These are phyloP conservation scores for Coccyzus lansbergi DNA, from an alignment of 2,797 vertebrate species.

Conservation along the genomic window DNA sequence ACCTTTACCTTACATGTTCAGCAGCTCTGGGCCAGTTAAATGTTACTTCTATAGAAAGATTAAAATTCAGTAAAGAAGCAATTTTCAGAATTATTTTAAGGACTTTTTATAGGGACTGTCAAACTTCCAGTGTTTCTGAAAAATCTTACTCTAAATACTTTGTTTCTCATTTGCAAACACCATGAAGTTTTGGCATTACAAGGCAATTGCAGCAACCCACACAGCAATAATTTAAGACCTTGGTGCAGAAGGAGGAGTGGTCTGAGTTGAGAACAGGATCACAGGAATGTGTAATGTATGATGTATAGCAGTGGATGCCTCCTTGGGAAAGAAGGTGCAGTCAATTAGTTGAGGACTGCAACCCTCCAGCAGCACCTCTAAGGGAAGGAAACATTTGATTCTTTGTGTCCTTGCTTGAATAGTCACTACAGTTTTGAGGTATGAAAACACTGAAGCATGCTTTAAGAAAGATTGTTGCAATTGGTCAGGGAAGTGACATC, in stretches of 20 bases:
- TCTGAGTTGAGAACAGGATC: not conserved
- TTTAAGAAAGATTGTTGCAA: not conserved
- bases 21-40: not conserved
- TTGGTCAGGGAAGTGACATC: not conserved
- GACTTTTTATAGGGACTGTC: not conserved
- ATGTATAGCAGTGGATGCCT: not conserved
- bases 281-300: not conserved
- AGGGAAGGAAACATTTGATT: not conserved
- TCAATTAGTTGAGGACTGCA: not conserved
- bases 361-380: not conserved
- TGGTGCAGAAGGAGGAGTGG: not conserved
- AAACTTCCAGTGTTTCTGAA: not conserved
- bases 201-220: not conserved
- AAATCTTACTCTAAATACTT: not conserved
- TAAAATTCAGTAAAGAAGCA: not conserved
- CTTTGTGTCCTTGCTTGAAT: not conserved
- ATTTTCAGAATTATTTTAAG: not conserved
- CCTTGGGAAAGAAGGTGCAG: not conserved
- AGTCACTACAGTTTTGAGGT: not conserved
- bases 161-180: not conserved
- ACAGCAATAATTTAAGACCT: not conserved
- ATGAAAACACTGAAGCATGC: not conserved
- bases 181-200: not conserved
- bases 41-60: not conserved
- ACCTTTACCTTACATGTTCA: constrained; percentile 15